Evolutionary conservation across 2,888 invertebrate species (phyloP).

Genomic region (Eupithecia dodoneata): DNA sequence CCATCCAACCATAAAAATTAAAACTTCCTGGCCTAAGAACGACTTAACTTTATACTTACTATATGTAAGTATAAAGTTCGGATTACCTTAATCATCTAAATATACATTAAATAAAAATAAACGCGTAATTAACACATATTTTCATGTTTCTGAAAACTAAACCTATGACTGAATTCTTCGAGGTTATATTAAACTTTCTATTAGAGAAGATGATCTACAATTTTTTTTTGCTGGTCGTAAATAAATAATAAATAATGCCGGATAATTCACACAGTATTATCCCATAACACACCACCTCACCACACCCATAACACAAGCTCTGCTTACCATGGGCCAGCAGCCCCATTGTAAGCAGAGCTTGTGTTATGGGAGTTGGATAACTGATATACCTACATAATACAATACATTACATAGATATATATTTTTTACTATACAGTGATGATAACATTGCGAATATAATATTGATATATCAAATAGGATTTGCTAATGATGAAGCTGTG

Average conservation of each 20-base stretch:
- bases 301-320: too few species aligned
- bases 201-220: background rate
- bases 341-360: too few species aligned
- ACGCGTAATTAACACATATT: background rate
- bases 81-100: background rate
- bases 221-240: background rate
- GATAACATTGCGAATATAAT: background rate
- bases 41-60: background rate
- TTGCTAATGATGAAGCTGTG: constrained; percentile 12
- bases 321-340: too few species aligned
- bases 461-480: background rate
- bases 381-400: too few species aligned
- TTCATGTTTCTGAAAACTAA: background rate
- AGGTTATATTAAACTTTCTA: background rate
- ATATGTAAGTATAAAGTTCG: background rate
- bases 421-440: too few species aligned
- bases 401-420: too few species aligned
- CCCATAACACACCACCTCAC: too few species aligned
- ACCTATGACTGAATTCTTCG: background rate
- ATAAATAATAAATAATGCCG: too few species aligned
- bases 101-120: background rate
- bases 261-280: too few species aligned
- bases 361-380: too few species aligned
- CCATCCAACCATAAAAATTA: background rate
- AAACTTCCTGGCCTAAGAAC: background rate